These are phyloP conservation scores for Stegastes partitus DNA, from an alignment of 2,113 vertebrate genomes.

Conservation along the genomic window DNA sequence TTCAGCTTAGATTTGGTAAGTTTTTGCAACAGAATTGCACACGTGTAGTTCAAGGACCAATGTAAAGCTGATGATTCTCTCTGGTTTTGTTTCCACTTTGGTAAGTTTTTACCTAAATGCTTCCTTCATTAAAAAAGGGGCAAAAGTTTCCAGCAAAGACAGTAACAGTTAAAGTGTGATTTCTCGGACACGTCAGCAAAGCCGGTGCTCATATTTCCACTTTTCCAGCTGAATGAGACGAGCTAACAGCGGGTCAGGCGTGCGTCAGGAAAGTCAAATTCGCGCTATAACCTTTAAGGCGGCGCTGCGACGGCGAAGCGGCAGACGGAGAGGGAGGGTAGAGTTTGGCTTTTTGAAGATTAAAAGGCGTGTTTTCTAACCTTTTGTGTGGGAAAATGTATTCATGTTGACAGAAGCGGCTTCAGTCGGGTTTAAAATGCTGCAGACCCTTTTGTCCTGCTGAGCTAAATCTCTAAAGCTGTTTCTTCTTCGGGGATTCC, in stretches of 20 bases:
- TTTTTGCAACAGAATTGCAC: no score
- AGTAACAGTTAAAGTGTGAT: no score
- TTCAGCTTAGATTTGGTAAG: no score
- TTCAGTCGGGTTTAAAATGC: background rate
- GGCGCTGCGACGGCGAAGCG: background rate
- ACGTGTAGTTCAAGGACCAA: no score
- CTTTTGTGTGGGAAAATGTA: background rate
- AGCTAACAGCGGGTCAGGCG: background rate
- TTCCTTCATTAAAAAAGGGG: no score
- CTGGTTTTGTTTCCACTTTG: no score
- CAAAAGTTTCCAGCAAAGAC: no score
- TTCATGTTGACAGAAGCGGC: background rate
- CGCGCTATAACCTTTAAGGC: constrained; percentile 1
- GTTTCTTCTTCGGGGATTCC: constrained; percentile 18
- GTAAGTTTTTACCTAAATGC: no score
- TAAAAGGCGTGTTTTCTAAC: constrained; percentile 11
- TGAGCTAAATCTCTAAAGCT: constrained; percentile 28
- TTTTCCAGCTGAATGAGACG: background rate
- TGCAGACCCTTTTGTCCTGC: constrained; percentile 5
- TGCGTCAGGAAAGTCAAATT: constrained; percentile 6
- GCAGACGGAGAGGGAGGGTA: background rate
- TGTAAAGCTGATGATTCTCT: no score
- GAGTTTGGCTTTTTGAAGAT: constrained; percentile 1
- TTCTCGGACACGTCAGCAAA: no score
- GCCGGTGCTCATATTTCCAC: background rate